These are phyloP conservation scores for Copidosoma aretas DNA, from an alignment of 2,888 invertebrate species.

Conservation along the genomic window DNA sequence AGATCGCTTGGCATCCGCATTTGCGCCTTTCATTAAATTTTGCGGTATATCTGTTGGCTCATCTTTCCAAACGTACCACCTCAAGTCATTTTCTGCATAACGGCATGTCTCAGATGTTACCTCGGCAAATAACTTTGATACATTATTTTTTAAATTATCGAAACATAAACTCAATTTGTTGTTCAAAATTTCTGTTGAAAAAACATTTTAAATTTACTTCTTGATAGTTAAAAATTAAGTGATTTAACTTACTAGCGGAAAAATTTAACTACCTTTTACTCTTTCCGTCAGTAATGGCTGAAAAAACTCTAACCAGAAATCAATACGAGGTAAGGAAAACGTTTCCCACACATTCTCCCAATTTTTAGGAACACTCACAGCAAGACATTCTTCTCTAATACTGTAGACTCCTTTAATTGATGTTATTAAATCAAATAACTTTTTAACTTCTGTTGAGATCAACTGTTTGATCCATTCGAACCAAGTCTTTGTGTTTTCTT, in stretches of 20 bases:
- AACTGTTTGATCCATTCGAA: constrained; percentile 68
- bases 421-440: constrained; percentile 70
- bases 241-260: background rate
- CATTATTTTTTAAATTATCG: constrained; percentile 48
- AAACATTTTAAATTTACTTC: constrained; percentile 4
- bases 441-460: constrained; percentile 67
- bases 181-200: constrained; percentile 50
- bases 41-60: constrained; percentile 65
- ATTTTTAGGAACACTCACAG: constrained; percentile 69
- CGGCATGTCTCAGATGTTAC: constrained; percentile 54
- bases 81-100: constrained; percentile 70
- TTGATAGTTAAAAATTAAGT: constrained; percentile 2
- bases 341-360: constrained; percentile 72
- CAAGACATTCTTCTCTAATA: constrained; percentile 74
- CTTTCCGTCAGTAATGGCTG: constrained; percentile 76
- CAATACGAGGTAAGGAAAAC: constrained; percentile 67
- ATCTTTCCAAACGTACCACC: constrained; percentile 79
- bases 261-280: constrained; percentile 63
- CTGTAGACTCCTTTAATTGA: constrained; percentile 76
- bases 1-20: constrained; percentile 55
- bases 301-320: constrained; percentile 78
- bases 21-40: constrained; percentile 55
- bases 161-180: constrained; percentile 52
- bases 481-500: constrained; percentile 68
- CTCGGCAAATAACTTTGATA: constrained; percentile 52